A percentile compares a stretch with the other conserved stretches of the same genome.
Evolutionary conservation across 2,113 vertebrate species (phyloP).

Genomic region (Reinhardtius hippoglossoides): DNA sequence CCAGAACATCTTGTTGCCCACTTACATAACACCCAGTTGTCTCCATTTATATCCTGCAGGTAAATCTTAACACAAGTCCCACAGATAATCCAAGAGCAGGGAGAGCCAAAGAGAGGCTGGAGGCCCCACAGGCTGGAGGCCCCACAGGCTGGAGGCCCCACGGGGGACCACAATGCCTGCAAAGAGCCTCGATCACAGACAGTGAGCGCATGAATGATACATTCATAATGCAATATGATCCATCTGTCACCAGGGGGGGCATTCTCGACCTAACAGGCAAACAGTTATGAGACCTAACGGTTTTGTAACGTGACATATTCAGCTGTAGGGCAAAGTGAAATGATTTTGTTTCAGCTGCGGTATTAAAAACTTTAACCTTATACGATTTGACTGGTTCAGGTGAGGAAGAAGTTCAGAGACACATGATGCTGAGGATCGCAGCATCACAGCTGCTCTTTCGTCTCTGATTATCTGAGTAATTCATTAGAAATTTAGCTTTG

Average conservation of each 20-base stretch:
- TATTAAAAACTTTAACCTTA: background rate
- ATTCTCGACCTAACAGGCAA: slow-evolving; percentile 11
- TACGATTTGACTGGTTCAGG: background rate
- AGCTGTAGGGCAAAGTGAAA: slow-evolving; percentile 4
- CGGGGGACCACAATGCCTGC: slow-evolving; percentile 5
- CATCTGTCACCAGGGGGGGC: slow-evolving; percentile 12
- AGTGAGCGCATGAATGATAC: slow-evolving; percentile 52
- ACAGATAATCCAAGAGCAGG: slow-evolving; percentile 71
- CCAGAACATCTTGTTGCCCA: slow-evolving; percentile 69
- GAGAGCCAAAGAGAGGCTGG: background rate
- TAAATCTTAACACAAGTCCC: slow-evolving; percentile 63
- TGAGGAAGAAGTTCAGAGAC: background rate
- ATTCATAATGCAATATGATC: slow-evolving; percentile 61
- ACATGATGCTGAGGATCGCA: background rate
- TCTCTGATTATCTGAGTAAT: background rate
- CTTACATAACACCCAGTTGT: slow-evolving; percentile 68
- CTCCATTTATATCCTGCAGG: slow-evolving; percentile 76
- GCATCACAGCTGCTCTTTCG: background rate
- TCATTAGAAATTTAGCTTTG: background rate
- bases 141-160: background rate
- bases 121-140: slow-evolving; percentile 1
- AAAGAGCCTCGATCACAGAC: slow-evolving; percentile 19
- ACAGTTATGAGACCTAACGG: slow-evolving; percentile 25
- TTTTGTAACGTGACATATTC: slow-evolving; percentile 39
- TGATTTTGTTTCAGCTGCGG: slow-evolving; percentile 1